Conservation (phyloP, 2,888 invertebrate genomes). For the Cantharis rustica region DNA sequence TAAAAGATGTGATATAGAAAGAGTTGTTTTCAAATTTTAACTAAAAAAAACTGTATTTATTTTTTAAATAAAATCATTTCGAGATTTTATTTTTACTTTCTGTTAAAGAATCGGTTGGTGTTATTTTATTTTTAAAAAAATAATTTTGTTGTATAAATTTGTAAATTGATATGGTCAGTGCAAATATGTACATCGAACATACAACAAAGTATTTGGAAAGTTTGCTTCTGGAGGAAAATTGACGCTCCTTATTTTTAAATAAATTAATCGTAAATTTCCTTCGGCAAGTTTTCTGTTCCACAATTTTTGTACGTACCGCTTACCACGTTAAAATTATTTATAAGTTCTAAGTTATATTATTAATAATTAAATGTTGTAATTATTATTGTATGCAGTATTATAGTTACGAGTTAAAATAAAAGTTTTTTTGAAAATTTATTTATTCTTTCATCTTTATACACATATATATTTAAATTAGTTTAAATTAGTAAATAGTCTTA, state of each 20-base stretch:
- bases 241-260: too few relatives aligned
- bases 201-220: not conserved
- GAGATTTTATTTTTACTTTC: not conserved
- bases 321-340: not conserved
- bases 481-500: slow-evolving; percentile 84
- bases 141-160: not conserved
- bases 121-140: not conserved
- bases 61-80: not conserved
- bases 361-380: not conserved
- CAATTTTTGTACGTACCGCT: not conserved
- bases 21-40: not conserved
- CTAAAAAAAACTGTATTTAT: not conserved
- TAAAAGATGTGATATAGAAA: not conserved
- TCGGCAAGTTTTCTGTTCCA: not conserved
- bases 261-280: too few relatives aligned
- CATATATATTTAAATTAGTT: not conserved
- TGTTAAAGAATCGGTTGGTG: not conserved
- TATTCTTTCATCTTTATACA: not conserved
- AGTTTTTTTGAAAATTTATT: not conserved
- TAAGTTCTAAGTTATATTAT: not conserved
- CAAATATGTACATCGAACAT: not conserved
- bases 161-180: not conserved
- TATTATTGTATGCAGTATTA: slow-evolving; percentile 12
- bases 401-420: slow-evolving; percentile 1
- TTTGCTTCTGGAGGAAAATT: too few relatives aligned